Evolutionary conservation across 2,113 vertebrate species (phyloP).

Genomic region (Pseudonaja textilis): DNA sequence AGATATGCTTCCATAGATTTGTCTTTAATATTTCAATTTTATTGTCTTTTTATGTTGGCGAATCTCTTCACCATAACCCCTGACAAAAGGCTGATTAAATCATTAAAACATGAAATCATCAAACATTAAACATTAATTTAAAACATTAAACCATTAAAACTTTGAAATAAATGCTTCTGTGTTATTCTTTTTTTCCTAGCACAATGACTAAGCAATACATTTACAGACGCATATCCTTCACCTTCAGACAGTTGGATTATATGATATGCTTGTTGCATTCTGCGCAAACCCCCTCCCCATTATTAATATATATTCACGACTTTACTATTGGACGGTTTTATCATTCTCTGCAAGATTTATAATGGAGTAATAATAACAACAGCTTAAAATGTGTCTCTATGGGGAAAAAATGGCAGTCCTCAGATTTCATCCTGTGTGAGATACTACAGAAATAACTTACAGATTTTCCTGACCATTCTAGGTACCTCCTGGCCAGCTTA

Average conservation of each 20-base stretch:
- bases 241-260: not conserved
- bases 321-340: slow-evolving; percentile 13
- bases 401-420: not conserved
- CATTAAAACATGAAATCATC: not conserved
- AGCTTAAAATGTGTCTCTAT: not conserved
- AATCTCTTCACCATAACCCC: not conserved
- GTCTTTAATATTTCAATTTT: not conserved
- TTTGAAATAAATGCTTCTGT: not conserved
- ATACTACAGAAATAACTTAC: slow-evolving; percentile 17
- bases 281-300: not conserved
- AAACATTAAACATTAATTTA: too few relatives aligned
- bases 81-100: not conserved
- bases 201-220: not conserved
- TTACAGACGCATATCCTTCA: not conserved
- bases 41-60: not conserved
- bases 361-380: slow-evolving; percentile 23
- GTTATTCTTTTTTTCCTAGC: not conserved
- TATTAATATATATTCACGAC: not conserved
- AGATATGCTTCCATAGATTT: not conserved
- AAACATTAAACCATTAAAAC: not conserved
- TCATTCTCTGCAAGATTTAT: slow-evolving; percentile 21
- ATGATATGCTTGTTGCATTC: not conserved
- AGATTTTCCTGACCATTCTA: slow-evolving; percentile 7
- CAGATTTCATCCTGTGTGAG: not conserved
- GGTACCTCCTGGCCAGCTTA: slow-evolving; percentile 11